Percentiles rank a stretch among this genome's conserved stretches.
Evolutionary conservation across 1,140 invertebrate genomes (phyloP).

Genomic region (Platyura marginata): DNA sequence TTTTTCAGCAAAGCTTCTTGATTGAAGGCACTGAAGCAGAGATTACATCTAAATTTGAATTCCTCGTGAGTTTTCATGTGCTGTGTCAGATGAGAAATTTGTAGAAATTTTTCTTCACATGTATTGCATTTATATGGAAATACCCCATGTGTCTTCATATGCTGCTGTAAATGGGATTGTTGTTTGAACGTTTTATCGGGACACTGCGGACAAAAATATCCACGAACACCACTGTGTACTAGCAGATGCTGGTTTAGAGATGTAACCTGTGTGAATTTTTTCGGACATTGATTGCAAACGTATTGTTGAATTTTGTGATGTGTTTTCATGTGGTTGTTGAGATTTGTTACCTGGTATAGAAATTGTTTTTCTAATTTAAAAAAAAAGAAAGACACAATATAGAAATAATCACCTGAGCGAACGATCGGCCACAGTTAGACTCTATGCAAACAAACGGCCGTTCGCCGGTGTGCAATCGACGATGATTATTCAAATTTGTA

Average conservation of each 20-base stretch:
- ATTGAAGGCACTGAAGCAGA: conserved; percentile 22
- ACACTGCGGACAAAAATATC: conserved; percentile 21
- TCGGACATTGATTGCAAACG: conserved; percentile 23
- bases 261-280: conserved; percentile 24
- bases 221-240: conserved; percentile 22
- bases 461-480: conserved; percentile 35
- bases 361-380: too few species aligned
- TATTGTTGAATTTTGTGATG: conserved; percentile 25
- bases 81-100: conserved; percentile 21
- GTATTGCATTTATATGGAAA: conserved; percentile 22
- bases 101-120: conserved; percentile 23
- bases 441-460: conserved; percentile 36
- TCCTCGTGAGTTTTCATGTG: conserved; percentile 23
- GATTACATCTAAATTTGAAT: conserved; percentile 23
- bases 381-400: too few species aligned
- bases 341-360: conserved; percentile 21
- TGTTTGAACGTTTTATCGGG: conserved; percentile 24
- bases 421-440: conserved; percentile 35
- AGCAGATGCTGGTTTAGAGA: conserved; percentile 24
- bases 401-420: conserved; percentile 28
- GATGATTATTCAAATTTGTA: conserved; percentile 38
- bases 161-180: conserved; percentile 22
- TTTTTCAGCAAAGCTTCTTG: conserved; percentile 23
- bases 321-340: conserved; percentile 26
- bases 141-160: conserved; percentile 20